Base-by-base conservation (phyloP, 2,113 vertebrate species). In the Hystrix cristata region DNA sequence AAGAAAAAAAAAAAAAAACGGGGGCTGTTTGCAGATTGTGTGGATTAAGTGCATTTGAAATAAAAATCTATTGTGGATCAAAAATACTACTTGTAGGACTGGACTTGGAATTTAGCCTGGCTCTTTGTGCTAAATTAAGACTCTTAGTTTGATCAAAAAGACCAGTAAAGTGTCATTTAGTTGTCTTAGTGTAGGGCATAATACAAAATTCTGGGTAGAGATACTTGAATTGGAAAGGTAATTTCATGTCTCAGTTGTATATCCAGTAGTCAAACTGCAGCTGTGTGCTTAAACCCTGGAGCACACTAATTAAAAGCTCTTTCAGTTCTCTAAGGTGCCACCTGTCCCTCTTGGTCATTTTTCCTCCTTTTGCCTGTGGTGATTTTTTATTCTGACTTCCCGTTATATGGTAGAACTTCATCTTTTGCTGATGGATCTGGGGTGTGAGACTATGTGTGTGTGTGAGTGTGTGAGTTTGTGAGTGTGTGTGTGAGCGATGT, bases 61-160 rank as follows among this genome's bases (percentile, higher is more conserved):
- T 38, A 34, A 65, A 81, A 5, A 82, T 89, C 69, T 92, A 38
- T 60, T 93, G 38, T 91, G 89, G 91, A 60, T 92, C 46, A 46
- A 74, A 84, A 62, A 21, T 67, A 67, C 7, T 78, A 59, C 57
- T 84, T 91, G 31, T 62, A 53, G 60, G n/a, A 88, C 31, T 74
- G 60, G 51, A 53, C 51, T 82, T 57, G 71, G 55, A 79, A 78
- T 80, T 87, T 62, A 81, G 19, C 5, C 46, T 51, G 38, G 67
- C 29, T 93, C 34, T 96, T 84, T 38, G 29, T 65, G 53, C 71
- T 91, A 64, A 85, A 71, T 83, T 69, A 86, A 94, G 78, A 15
- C 55, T 80, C 64, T 91, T 57, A 84, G 53, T 81, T 95, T 95
- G 93, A 94, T 38, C 59, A 87, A 16, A 64, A 95, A 91, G 65